Evolutionary conservation across 1,140 invertebrate genomes (phyloP), one percentile per base, ranked within the genome.

Genomic region (Prorops nasuta): DNA sequence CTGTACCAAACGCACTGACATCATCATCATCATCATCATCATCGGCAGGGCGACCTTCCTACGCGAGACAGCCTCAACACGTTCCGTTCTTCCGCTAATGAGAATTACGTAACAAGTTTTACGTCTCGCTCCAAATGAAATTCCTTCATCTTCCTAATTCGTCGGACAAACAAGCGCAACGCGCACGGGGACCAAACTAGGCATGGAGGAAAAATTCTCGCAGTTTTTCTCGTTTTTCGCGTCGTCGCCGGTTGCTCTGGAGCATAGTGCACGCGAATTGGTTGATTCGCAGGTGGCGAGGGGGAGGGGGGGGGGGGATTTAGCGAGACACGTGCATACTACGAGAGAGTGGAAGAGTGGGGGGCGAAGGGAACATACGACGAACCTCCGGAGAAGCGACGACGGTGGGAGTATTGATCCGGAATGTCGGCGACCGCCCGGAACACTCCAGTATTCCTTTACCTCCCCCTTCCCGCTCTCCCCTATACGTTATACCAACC

Each of bases 331-430:
- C n/a, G n/a, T n/a, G n/a, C n/a, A n/a, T n/a, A n/a, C n/a, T n/a
- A n/a, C n/a, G n/a, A n/a, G n/a, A n/a, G n/a, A n/a, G n/a, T n/a
- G n/a, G n/a, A n/a, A n/a, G n/a, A n/a, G n/a, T n/a, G n/a, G n/a
- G n/a, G n/a, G n/a, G n/a, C n/a, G n/a, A n/a, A n/a, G n/a, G 34
- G 22, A 24, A 7, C 28, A 6, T 10, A 60, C 44, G 46, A 55
- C 39, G 35, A 58, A 56, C 45, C 56, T 53, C 58, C 54, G 51
- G 47, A 60, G 62, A 52, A 58, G 55, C 48, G 54, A 51, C 46
- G 64, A 56, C 44, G 49, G 64, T 66, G 69, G 66, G 70, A 74
- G 72, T 76, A 76, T 74, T 76, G 72, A 76, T 76, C 73, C 69
- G 71, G 58, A 70, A 72, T 71, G 63, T 61, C 63, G 64, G 61